phyloP scores from a whole-genome alignment of 2,113 vertebrate genomes.

The Emydocephalus ijimae region DNA sequence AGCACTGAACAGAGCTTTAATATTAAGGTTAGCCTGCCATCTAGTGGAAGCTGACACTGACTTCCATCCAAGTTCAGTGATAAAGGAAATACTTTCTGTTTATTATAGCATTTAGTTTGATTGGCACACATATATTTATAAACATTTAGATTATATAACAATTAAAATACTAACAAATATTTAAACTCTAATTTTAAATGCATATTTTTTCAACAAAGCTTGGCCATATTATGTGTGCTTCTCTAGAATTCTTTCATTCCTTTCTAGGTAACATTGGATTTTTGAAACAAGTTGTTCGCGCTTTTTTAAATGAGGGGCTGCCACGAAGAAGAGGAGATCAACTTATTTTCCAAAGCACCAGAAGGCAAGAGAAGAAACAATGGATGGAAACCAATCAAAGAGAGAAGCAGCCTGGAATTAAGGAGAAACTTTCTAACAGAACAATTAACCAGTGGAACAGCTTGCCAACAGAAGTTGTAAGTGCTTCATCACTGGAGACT shows the following conservation, averaged over 20 bases:
- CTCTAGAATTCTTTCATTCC: not conserved
- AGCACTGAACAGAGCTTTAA: not conserved
- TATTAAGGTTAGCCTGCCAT: constrained; percentile 43
- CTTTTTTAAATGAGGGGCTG: not conserved
- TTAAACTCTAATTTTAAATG: not conserved
- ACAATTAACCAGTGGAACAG: not conserved
- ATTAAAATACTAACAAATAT: not conserved
- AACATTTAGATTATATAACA: not conserved
- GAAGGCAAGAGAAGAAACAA: not conserved
- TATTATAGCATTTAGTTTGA: not conserved
- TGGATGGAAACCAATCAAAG: not conserved
- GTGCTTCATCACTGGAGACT: not conserved
- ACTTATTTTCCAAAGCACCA: not conserved
- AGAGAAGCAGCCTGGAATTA: not conserved
- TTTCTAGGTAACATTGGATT: not conserved
- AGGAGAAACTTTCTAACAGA: not conserved
- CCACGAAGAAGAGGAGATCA: not conserved
- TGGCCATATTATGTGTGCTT: not conserved
- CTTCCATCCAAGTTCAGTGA: not conserved
- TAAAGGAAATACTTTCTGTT: not conserved
- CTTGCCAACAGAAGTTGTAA: not conserved
- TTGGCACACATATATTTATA: not conserved
- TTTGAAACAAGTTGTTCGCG: not conserved
- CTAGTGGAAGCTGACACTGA: constrained; percentile 28
- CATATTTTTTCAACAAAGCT: not conserved